Percentiles rank a stretch among this genome's conserved stretches.
These are phyloP conservation scores for Sebastes minor DNA, from an alignment of 2,797 vertebrate species.

Conservation along the genomic window DNA sequence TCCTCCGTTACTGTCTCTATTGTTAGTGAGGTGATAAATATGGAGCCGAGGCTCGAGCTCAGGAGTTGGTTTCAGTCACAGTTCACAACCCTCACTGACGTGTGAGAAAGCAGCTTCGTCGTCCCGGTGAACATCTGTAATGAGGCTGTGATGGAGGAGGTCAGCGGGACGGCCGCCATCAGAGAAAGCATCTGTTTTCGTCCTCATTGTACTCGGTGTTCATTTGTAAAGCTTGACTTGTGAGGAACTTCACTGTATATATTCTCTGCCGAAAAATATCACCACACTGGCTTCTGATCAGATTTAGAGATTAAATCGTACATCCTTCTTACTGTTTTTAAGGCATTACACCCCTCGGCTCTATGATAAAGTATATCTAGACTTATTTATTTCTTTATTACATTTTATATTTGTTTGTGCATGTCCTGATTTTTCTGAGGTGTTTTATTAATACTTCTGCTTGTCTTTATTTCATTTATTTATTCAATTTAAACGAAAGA, in stretches of 20 bases:
- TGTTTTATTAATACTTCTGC: too few species aligned
- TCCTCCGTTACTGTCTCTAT: background rate
- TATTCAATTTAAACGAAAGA: background rate
- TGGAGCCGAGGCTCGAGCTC: background rate
- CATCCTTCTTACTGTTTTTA: background rate
- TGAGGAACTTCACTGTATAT: too few species aligned
- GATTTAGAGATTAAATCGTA: background rate
- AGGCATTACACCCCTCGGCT: too few species aligned
- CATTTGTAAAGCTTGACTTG: background rate
- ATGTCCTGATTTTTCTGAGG: too few species aligned
- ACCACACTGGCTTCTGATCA: background rate
- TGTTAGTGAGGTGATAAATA: background rate
- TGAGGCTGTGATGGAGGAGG: background rate
- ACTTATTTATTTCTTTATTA: too few species aligned
- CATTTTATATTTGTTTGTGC: too few species aligned
- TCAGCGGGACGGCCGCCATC: background rate
- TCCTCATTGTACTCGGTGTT: background rate
- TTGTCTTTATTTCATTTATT: too few species aligned
- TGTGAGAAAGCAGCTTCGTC: background rate
- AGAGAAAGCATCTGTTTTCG: background rate
- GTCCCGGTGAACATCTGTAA: background rate
- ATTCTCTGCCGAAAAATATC: background rate
- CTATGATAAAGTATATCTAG: accelerated
- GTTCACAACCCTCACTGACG: too few species aligned
- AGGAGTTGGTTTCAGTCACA: background rate